Conservation (phyloP, 1,140 invertebrate genomes). For the Heterodera schachtii region DNA sequence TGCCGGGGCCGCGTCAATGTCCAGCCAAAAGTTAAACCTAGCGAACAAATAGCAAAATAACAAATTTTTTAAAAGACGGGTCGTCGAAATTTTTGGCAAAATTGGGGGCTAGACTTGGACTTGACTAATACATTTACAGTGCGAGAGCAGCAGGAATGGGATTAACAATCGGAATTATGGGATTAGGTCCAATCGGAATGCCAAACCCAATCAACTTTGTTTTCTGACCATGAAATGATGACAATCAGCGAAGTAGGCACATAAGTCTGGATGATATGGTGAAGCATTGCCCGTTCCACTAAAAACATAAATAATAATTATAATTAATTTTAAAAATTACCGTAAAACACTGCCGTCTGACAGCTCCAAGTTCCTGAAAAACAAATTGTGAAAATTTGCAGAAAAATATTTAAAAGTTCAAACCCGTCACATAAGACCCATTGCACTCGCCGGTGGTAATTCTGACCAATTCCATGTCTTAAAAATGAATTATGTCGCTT, state of each 20-base stretch:
- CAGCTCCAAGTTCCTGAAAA: conserved; percentile 57
- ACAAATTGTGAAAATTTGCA: background rate
- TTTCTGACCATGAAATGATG: conserved; percentile 59
- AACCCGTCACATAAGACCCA: conserved; percentile 64
- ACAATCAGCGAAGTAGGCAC: conserved; percentile 63
- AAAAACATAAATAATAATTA: background rate
- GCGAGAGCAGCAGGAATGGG: too few relatives aligned
- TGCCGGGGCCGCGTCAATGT: conserved; percentile 66
- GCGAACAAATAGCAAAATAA: background rate
- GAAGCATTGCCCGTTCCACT: conserved; percentile 59
- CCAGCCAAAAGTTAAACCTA: conserved; percentile 67
- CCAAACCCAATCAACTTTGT: background rate
- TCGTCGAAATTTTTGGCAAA: too few relatives aligned
- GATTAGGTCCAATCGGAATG: background rate
- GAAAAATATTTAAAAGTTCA: conserved; percentile 11
- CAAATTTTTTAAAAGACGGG: background rate
- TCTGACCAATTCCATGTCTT: conserved; percentile 25
- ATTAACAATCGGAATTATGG: background rate
- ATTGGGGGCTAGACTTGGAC: too few relatives aligned
- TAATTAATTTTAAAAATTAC: conserved; percentile 24
- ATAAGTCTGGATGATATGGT: conserved; percentile 65
- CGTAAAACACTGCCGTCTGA: conserved; percentile 61
- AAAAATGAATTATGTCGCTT: background rate
- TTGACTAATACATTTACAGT: too few relatives aligned
- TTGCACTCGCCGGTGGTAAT: conserved; percentile 58